Base-by-base conservation (phyloP, 1,140 invertebrate species). In the Penaeus vannamei region DNA sequence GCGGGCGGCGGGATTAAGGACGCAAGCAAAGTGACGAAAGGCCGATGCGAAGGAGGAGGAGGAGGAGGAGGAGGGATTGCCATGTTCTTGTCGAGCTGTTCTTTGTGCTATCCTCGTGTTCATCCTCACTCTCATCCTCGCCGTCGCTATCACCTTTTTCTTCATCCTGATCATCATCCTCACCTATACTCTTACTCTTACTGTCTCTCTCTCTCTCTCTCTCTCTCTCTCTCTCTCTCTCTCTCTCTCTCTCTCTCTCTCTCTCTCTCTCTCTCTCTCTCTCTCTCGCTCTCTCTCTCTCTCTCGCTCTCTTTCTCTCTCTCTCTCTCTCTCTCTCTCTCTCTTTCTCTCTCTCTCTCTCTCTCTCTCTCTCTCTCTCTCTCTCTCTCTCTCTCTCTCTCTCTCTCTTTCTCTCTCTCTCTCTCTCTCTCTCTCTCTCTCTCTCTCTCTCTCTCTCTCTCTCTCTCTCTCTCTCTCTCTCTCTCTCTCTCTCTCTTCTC, bases 351-450 rank as follows among this genome's bases (percentile, higher is more conserved):
- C 29, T 19, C 42, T 46, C 20, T n/a, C 32, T 4, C 36, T 46
- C 77, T 36, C 10, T 1, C 77, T 42, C 77, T 36, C 29, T 0
- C 42, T 20, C 64, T 29, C 17, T 14, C 66, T 22, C 66, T 1
- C 66, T 69, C 66, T 10, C 29, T 1, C 66, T n/a, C 29, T 79
- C 32, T 36, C 23, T 36, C 23, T n/a, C 76, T 79, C 23, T 79
- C 23, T n/a, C 76, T 26, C 76, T 26, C 32, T 79, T 36, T 79
- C 32, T 79, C 76, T 79, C 76, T 79, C 76, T 79, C 76, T 79
- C 76, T 79, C 76, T 79, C 76, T 79, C 76, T 79, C 76, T 79
- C 76, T 79, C 76, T 79, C 76, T 79, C 76, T 79, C 76, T 79
- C 76, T 79, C 76, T 79, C 76, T n/a, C 76, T 79, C 32, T 79